Base-by-base conservation (phyloP, 2,797 vertebrate species). In the Carcharodon carcharias region DNA sequence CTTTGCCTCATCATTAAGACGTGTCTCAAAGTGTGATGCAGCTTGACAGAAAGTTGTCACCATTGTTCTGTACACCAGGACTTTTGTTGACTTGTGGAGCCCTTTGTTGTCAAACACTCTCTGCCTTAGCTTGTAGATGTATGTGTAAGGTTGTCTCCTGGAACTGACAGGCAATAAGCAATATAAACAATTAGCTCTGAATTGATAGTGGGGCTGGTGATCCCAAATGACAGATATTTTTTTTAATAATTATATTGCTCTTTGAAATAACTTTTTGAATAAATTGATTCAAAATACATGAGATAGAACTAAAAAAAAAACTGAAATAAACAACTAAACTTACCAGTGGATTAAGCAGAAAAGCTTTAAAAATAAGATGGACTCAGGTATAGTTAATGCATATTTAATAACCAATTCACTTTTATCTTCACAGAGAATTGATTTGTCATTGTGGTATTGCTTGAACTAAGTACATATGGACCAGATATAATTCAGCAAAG, bases 401-500 rank as follows among this genome's bases (percentile, higher is more conserved):
- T 7, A 40, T 54, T 89, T 89, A 89, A 89, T 58, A 58, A 89
- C 26, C 54, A 89, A 58, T 58, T 92, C 23, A 65, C n/a, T 67
- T n/a, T 65, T 28, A 4, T 85, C 82, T 45, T 67, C 8, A 93
- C 21, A 63, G 61, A 61, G n/a, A 65, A 9, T 65, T 67, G n/a
- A 67, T 67, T 67, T 21, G 26, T 92, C 35, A 21, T 3, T 40
- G 35, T 65, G 58, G 89, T 92, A 63, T 67, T 93, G 63, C 91
- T 67, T 93, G 63, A 93, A 93, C 2, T 45, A 26, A 23, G 21
- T 28, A 40, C n/a, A 65, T 18, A 93, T 45, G 21, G 58, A 65
- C 16, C 58, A 65, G 18, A 65, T 63, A 16, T 92, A 63, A 92
- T 65, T 92, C 89, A 92, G 35, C 89, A 93, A 93, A 93, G n/a